Evolutionary conservation across 2,113 vertebrate species (phyloP), one percentile per base, ranked within the genome.

Genomic region (Caranx melampygus): DNA sequence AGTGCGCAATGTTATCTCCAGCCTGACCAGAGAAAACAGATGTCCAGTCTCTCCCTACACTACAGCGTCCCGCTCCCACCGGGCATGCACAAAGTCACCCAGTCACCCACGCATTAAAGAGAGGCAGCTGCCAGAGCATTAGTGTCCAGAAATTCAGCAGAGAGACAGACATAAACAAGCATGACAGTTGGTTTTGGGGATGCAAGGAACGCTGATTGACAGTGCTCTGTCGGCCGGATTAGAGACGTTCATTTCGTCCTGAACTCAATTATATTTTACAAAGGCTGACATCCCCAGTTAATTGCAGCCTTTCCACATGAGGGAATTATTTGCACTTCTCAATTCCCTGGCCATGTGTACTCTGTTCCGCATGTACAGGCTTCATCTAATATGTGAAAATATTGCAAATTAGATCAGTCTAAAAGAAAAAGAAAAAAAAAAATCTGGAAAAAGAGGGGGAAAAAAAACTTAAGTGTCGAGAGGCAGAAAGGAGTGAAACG

Each of bases 211-310:
- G 71, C 86, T 95, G 94, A 95, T 93, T 95, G 94, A 94, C 94
- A 94, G 93, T 64, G 78, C 92, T 94, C 93, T 84, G 93, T 94
- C 88, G 90, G 93, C 78, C 74, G 93, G 94, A 95, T 95, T 95
- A 95, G 89, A 94, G 92, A 92, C 93, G 86, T 93, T 93, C 89
- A 92, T 93, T 94, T 93, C 86, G 89, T 94, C 92, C 93, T 92
- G 93, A 95, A 95, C 94, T 95, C 95, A 95, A 95, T 95, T 95
- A 94, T 94, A 94, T 93, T 95, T 95, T 92, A 94, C 94, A 95
- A 95, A 95, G 93, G 89, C 92, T 94, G 94, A 95, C 94, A 95
- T 94, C 95, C 93, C 91, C 91, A 93, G 94, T 93, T 95, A 95
- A 95, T 95, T 95, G 92, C 92, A 90, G 89, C 90, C 94, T 94